Conservation (phyloP, 2,113 vertebrate species). For the Picathartes gymnocephalus region DNA sequence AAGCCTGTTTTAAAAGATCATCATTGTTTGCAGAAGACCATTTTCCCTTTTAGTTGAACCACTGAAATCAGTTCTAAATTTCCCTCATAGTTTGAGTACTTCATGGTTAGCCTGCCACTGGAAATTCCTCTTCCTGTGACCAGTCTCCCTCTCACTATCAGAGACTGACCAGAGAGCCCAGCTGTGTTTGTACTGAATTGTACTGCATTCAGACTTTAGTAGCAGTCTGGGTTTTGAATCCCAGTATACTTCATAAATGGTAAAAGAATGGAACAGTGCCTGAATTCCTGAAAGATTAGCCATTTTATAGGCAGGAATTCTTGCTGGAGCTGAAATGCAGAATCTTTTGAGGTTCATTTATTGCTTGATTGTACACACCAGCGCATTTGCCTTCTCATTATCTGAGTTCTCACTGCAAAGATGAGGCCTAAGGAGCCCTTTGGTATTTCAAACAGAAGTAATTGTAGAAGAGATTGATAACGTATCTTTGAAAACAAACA, state of each 20-base stretch:
- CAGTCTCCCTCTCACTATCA: not conserved
- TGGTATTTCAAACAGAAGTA: constrained; percentile 48
- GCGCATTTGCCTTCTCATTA: constrained; percentile 31
- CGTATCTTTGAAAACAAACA: not conserved
- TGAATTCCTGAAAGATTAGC: constrained; percentile 31
- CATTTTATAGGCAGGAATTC: constrained; percentile 11
- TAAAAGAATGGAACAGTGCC: not conserved
- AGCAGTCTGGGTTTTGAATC: not conserved
- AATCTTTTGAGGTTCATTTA: constrained; percentile 58
- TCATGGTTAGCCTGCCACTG: not conserved
- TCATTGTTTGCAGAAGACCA: not conserved
- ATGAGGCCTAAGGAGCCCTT: constrained; percentile 32
- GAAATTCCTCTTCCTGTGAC: not conserved
- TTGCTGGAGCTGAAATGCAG: constrained; percentile 21
- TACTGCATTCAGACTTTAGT: not conserved
- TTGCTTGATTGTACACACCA: not conserved
- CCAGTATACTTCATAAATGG: not conserved
- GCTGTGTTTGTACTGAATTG: not conserved
- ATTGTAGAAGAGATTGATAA: constrained; percentile 39
- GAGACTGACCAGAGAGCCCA: not conserved
- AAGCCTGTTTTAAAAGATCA: not conserved
- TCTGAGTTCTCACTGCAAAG: constrained; percentile 28
- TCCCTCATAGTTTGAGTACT: not conserved
- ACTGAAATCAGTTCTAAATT: not conserved
- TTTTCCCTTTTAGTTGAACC: not conserved